Base-by-base conservation (phyloP, 2,888 invertebrate species). In the Crocallis elinguaria region DNA sequence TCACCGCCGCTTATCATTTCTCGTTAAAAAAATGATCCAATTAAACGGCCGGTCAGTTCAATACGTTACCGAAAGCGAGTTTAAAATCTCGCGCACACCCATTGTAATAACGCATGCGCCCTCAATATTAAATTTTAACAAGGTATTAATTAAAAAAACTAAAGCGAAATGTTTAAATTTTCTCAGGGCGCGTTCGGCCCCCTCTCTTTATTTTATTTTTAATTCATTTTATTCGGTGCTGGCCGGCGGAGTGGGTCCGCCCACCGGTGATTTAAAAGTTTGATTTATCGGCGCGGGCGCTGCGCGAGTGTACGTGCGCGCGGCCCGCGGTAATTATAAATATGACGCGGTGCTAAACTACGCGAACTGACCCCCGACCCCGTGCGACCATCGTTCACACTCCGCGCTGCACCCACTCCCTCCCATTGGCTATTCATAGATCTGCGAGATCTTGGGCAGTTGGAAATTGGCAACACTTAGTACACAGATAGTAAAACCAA, bases 131-230 rank as follows among this genome's bases (percentile, higher is more conserved):
- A 90, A 90, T 88, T 90, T 91, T 91, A 91, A 91, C 91, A 91
- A 91, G 91, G 91, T 90, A 91, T 90, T 89, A 91, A 91, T 90
- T 90, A 89, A 91, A 90, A 91, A 91, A 90, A 90, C 84, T 88
- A 89, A 91, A 89, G 90, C 90, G 86, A 89, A 90, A 88, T 86
- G 78, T 88, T 89, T 84, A 84, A 88, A 85, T 89, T 88, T 90
- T 89, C 89, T 89, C 89, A 89, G 87, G 86, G 79, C 84, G 82
- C 79, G 81, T 76, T 71, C 83, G 52, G 82, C 84, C 85, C 84
- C 85, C 86, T 84, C 77, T 80, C 66, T 65, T 84, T 83, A 83
- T 85, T 88, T 90, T 89, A 84, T 90, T 90, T 89, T 90, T 87
- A 88, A 89, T 88, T 88, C 88, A 88, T 89, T 89, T 91, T 91